Conservation (phyloP, 2,797 vertebrate species). For the Hypotaenidia okinawae region DNA sequence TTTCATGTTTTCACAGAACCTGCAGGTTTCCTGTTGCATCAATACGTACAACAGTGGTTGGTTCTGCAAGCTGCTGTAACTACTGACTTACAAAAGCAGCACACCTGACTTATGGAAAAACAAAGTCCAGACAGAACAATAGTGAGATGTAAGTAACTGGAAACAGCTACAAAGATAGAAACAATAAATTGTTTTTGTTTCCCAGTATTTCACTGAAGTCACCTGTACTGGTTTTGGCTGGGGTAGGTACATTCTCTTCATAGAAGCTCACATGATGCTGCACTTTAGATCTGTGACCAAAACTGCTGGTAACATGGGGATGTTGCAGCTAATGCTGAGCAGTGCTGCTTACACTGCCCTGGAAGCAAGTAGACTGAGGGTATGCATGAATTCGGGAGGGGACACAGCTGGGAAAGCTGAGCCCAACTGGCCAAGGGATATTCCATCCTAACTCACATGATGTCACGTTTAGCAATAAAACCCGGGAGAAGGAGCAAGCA, state of each 20-base stretch:
- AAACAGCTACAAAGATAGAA: neutral
- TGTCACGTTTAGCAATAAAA: neutral
- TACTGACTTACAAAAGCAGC: neutral
- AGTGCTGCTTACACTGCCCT: neutral
- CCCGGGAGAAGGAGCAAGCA: neutral
- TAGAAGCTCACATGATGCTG: neutral
- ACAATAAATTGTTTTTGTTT: neutral
- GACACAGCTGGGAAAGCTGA: neutral
- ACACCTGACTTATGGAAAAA: neutral
- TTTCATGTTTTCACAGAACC: neutral
- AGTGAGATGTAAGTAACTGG: neutral
- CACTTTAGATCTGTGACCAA: neutral
- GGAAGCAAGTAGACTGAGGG: neutral
- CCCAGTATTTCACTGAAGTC: neutral
- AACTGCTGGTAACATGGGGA: neutral
- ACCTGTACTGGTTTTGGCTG: neutral
- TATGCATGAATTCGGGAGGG: neutral
- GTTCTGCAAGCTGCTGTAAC: neutral
- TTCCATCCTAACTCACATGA: rapidly evolving
- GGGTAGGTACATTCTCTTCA: neutral
- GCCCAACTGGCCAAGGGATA: neutral
- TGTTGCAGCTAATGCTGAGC: neutral
- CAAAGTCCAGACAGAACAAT: neutral
- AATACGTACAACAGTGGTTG: neutral
- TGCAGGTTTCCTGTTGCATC: neutral